Base-by-base conservation (phyloP, 2,113 vertebrate genomes). In the Rhagologus leucostigma region DNA sequence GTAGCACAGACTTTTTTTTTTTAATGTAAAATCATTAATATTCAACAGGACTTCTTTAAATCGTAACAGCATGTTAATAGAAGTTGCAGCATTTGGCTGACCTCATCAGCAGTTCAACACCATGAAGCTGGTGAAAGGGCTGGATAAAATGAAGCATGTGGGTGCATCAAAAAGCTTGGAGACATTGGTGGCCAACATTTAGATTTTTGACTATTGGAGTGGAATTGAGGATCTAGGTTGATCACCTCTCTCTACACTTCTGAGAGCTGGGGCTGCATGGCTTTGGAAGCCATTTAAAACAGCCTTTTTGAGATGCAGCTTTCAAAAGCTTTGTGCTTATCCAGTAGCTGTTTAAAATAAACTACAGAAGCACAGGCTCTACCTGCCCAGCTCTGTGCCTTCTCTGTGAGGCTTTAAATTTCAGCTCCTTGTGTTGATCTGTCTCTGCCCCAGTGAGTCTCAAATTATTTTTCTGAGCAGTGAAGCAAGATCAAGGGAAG, bases 11-110 rank as follows among this genome's bases (percentile, higher is more conserved):
- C 9, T 16, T 84, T 81, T 16, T 84, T 84, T 87, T 91, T 76
- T 96, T 85, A 68, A 35, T 77, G 8, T 71, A 62, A 92, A 78
- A 74, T 29, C 16, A 89, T 89, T 87, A 87, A 69, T 53, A 81
- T 80, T 89, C 42, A 68, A 37, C 20, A 74, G 14, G 27, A n/a
- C 24, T 85, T 91, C 81, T 89, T 95, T 92, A 94, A 97, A 91
- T 94, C 77, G 41, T 39, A 76, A 49, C 37, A 71, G 41, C 56
- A 67, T 75, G 44, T 80, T 64, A 91, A 77, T 63, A 90, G 83
- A 84, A 95, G 65, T 44, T 50, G 21, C 88, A 81, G 42, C 35
- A 56, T 73, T 95, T 86, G 84, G 18, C 71, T 74, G 53, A 63
- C 47, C 52, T 41, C 5, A 24, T 87, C 75, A 65, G 33, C 84